Conservation (phyloP, 1,140 invertebrate genomes). For the Marisa cornuarietis region DNA sequence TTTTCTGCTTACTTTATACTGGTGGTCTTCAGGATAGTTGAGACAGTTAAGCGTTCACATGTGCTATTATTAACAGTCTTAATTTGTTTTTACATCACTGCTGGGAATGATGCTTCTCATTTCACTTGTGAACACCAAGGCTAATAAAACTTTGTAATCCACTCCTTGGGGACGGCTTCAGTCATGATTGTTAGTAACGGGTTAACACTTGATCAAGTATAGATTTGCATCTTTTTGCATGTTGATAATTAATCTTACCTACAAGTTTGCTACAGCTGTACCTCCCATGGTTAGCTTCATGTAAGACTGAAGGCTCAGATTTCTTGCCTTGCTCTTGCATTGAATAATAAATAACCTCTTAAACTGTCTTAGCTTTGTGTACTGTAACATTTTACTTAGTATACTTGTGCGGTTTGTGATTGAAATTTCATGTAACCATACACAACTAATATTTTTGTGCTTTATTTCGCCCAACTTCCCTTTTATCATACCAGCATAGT, state of each 20-base stretch:
- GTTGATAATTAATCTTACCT: slow-evolving; percentile 5
- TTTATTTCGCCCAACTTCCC: slow-evolving; percentile 17
- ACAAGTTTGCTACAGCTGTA: slow-evolving; percentile 7
- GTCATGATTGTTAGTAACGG: slow-evolving; percentile 6
- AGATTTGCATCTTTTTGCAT: slow-evolving; percentile 15
- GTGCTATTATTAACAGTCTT: slow-evolving; percentile 3
- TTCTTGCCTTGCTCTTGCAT: slow-evolving; percentile 16
- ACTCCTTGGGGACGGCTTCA: slow-evolving; percentile 1
- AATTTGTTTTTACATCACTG: slow-evolving; percentile 6
- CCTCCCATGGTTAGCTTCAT: slow-evolving; percentile 4
- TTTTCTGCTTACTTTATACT: no score
- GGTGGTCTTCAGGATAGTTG: no score
- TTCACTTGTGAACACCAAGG: no score
- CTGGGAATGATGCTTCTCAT: background rate
- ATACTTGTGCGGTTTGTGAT: slow-evolving; percentile 10
- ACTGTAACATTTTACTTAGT: slow-evolving; percentile 10
- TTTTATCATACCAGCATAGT: slow-evolving; percentile 14
- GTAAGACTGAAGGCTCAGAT: slow-evolving; percentile 2
- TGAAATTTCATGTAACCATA: slow-evolving; percentile 14
- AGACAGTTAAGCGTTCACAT: no score
- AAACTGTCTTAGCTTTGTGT: slow-evolving; percentile 11
- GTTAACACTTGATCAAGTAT: slow-evolving; percentile 1
- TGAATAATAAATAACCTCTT: slow-evolving; percentile 11
- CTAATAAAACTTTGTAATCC: slow-evolving; percentile 1
- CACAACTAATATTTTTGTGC: slow-evolving; percentile 10